A percentile compares a stretch with the other conserved stretches of the same genome.
Evolutionary conservation across 2,888 invertebrate species (phyloP).

Genomic region (Cataglyphis livida): DNA sequence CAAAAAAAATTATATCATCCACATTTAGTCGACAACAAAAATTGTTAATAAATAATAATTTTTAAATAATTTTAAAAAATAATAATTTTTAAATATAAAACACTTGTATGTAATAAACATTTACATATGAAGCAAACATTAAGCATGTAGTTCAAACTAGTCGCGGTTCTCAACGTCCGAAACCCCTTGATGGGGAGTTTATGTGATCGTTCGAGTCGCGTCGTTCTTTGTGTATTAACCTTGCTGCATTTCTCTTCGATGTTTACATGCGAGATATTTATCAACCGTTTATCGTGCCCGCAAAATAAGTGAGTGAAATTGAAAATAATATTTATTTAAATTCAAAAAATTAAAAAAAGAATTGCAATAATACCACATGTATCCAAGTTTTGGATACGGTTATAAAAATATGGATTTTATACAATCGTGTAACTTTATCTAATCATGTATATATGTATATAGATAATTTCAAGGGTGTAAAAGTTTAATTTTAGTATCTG

Average conservation of each 20-base stretch:
- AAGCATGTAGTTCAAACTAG: slow-evolving; percentile 22
- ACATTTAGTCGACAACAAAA: not conserved
- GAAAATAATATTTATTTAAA: not conserved
- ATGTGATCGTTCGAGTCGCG: slow-evolving; percentile 16
- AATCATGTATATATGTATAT: not conserved
- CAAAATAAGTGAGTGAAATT: not conserved
- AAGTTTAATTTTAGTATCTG: not conserved
- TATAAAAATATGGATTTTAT: too few species aligned
- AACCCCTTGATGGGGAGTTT: not conserved
- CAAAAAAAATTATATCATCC: not conserved
- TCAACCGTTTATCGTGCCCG: not conserved
- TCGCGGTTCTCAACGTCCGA: slow-evolving; percentile 27
- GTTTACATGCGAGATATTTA: not conserved
- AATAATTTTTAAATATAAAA: slow-evolving; percentile 16
- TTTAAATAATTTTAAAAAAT: not conserved
- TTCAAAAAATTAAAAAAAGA: not conserved
- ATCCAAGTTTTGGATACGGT: not conserved
- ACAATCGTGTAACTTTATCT: too few species aligned
- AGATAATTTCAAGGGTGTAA: not conserved
- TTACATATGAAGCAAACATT: not conserved
- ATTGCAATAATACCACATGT: not conserved
- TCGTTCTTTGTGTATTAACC: slow-evolving; percentile 17
- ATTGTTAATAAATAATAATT: slow-evolving; percentile 8
- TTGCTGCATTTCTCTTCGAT: slow-evolving; percentile 18
- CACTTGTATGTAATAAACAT: not conserved